Evolutionary conservation across 2,888 invertebrate species (phyloP).

Genomic region (Hermaeophaga mercurialis): DNA sequence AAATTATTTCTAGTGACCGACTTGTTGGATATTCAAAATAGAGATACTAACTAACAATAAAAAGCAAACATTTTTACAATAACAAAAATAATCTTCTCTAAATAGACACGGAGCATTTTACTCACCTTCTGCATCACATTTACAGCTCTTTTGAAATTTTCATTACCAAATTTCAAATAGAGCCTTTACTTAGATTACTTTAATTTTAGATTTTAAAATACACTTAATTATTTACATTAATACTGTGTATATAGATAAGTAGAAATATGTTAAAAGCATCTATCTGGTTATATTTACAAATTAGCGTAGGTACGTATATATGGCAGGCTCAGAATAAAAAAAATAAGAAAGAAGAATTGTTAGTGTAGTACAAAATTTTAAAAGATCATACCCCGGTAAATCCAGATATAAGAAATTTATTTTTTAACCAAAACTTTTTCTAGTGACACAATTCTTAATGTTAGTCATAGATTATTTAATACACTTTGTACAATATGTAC

Average conservation of each 20-base stretch:
- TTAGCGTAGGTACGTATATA: slow-evolving; percentile 53
- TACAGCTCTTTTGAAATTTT: slow-evolving; percentile 41
- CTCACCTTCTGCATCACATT: slow-evolving; percentile 45
- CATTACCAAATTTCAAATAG: slow-evolving; percentile 30
- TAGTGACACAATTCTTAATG: too few relatives aligned
- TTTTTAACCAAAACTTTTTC: too few relatives aligned
- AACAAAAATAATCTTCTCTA: slow-evolving; percentile 54
- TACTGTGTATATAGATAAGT: slow-evolving; percentile 49
- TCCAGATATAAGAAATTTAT: too few relatives aligned
- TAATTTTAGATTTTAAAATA: slow-evolving; percentile 39
- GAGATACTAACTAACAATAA: slow-evolving; percentile 56
- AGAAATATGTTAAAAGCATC: slow-evolving; percentile 50
- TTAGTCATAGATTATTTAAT: too few relatives aligned
- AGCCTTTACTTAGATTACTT: slow-evolving; percentile 30
- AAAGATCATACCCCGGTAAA: too few relatives aligned
- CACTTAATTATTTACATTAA: slow-evolving; percentile 51
- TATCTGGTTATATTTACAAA: slow-evolving; percentile 48
- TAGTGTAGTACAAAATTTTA: slow-evolving; percentile 21
- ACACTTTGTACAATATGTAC: too few relatives aligned
- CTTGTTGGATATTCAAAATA: too few relatives aligned
- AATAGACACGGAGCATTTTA: slow-evolving; percentile 46
- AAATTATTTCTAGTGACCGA: slow-evolving; percentile 20
- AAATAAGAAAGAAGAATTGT: slow-evolving; percentile 4
- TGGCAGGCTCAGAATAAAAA: slow-evolving; percentile 52
- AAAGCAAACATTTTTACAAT: slow-evolving; percentile 54